Conservation (phyloP, 2,113 vertebrate species). For the Martes martes region DNA sequence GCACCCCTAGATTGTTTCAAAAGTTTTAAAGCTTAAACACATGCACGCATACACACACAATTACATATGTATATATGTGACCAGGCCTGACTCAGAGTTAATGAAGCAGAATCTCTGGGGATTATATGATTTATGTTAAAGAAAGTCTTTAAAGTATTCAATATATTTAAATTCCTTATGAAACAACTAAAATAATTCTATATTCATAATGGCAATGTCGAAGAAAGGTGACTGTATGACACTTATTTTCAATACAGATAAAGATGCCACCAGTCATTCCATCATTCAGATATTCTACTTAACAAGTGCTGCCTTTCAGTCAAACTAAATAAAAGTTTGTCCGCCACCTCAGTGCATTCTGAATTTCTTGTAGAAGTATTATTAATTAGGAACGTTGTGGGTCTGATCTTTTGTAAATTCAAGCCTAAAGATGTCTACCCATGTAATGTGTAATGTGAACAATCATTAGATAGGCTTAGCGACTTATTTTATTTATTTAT, state of each 20-base stretch:
- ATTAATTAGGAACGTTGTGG: not conserved
- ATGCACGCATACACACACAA: not conserved
- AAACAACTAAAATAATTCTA: not conserved
- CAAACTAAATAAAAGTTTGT: not conserved
- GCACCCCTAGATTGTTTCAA: not conserved
- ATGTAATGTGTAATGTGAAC: not conserved
- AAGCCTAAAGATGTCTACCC: conserved; percentile 7
- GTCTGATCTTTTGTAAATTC: conserved; percentile 22
- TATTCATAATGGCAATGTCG: not conserved
- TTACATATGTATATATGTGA: not conserved
- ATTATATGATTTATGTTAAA: not conserved
- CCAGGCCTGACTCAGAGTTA: not conserved
- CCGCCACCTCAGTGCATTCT: not conserved
- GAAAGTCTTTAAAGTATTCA: not conserved
- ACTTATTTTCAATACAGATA: not conserved
- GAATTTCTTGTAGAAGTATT: conserved; percentile 14
- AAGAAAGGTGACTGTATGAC: not conserved
- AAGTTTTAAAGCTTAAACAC: conserved; percentile 2
- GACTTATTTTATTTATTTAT: not conserved
- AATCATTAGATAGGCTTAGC: not conserved
- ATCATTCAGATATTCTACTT: not conserved
- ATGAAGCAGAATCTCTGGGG: not conserved
- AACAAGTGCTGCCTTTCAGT: not conserved
- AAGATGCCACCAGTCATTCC: not conserved
- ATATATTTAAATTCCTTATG: conserved; percentile 3